Evolutionary conservation across 2,888 invertebrate species (phyloP).

Genomic region (Odontocerum albicorne): DNA sequence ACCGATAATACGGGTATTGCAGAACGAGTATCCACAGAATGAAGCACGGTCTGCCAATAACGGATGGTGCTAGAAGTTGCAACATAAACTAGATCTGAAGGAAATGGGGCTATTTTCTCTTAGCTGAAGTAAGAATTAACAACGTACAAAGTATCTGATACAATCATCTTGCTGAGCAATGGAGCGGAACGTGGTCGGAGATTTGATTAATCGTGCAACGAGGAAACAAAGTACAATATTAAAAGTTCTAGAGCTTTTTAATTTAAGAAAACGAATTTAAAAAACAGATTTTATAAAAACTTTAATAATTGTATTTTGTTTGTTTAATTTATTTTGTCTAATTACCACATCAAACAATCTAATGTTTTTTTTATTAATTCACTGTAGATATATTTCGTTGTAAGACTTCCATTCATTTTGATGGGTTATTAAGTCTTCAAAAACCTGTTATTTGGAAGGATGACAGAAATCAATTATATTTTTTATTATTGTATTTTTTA

Average conservation of each 20-base stretch:
- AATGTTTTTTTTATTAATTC: too few species aligned
- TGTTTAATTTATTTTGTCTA: too few species aligned
- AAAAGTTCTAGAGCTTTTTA: background rate
- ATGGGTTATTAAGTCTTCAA: too few species aligned
- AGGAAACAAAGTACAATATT: background rate
- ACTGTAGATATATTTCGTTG: too few species aligned
- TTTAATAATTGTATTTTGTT: too few species aligned
- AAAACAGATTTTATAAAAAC: too few species aligned
- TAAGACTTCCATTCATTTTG: too few species aligned
- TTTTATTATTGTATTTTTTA: too few species aligned
- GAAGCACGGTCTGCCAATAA: background rate
- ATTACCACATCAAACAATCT: too few species aligned
- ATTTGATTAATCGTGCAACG: background rate
- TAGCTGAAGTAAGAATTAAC: slow-evolving; percentile 1
- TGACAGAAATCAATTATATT: too few species aligned
- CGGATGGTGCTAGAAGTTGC: background rate
- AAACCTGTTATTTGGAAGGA: too few species aligned
- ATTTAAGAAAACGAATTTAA: too few species aligned
- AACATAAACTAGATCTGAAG: slow-evolving; percentile 6
- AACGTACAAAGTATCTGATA: background rate
- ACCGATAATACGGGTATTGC: background rate
- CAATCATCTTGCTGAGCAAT: background rate
- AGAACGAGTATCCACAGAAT: slow-evolving; percentile 5
- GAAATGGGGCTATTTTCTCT: slow-evolving; percentile 7
- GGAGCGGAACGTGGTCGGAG: background rate